phyloP scores from a whole-genome alignment of 2,113 vertebrate genomes.

The Cyprinodon variegatus region DNA sequence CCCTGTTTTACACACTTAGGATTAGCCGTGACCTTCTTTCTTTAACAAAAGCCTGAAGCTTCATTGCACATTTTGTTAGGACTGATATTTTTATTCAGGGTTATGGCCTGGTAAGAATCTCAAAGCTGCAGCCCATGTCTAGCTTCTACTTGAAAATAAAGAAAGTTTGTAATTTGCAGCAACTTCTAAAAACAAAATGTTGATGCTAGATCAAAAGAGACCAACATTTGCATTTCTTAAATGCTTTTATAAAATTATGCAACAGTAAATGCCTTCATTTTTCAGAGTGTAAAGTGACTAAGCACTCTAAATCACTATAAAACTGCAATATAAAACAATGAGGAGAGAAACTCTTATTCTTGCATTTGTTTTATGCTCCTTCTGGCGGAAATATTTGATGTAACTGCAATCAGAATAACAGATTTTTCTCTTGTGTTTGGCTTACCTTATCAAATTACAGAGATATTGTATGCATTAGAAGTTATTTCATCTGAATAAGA shows the following conservation, averaged over 20 bases:
- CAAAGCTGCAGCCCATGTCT: background rate
- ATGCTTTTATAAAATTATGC: constrained; percentile 4
- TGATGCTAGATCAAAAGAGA: constrained; percentile 2
- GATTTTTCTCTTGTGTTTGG: constrained; percentile 13
- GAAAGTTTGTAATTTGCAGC: background rate
- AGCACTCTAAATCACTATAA: constrained; percentile 32
- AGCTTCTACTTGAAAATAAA: background rate
- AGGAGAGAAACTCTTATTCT: constrained; percentile 27
- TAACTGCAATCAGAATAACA: constrained; percentile 10
- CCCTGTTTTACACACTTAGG: too few species aligned
- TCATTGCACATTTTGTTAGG: too few species aligned
- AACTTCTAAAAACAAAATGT: background rate
- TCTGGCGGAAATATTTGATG: constrained; percentile 12
- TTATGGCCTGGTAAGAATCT: background rate
- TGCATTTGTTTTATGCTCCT: constrained; percentile 5
- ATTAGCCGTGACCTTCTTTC: background rate
- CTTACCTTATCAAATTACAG: constrained; percentile 33
- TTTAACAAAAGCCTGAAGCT: too few species aligned
- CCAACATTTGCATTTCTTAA: constrained; percentile 3
- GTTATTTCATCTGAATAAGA: constrained; percentile 9
- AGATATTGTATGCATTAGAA: constrained; percentile 18
- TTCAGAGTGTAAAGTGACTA: background rate
- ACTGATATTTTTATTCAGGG: background rate
- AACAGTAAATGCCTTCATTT: constrained; percentile 17
- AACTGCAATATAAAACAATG: constrained; percentile 11